phyloP scores from a whole-genome alignment of 2,888 invertebrate species.

The Pardosa pseudoannulata region DNA sequence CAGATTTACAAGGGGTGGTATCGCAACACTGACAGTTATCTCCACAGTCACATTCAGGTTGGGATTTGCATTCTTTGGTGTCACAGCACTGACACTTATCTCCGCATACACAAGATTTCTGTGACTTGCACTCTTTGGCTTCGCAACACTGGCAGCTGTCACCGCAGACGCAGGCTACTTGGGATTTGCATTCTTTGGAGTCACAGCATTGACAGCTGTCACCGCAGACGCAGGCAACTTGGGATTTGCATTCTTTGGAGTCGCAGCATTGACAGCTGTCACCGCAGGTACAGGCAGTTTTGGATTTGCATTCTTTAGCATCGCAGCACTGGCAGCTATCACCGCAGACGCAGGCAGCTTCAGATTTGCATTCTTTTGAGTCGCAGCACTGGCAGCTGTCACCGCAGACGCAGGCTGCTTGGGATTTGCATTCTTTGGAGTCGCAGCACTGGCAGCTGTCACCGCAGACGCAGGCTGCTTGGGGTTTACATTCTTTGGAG shows the following conservation, averaged over 20 bases:
- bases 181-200: neutral
- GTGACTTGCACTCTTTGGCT: neutral
- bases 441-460: slow-evolving; percentile 24
- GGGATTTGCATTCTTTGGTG: neutral
- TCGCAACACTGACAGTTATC: slow-evolving; percentile 5
- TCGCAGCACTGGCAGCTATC: slow-evolving; percentile 13
- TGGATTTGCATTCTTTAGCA: neutral
- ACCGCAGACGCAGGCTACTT: neutral
- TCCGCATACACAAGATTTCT: slow-evolving; percentile 7
- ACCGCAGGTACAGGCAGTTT: slow-evolving; percentile 8
- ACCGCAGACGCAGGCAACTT: slow-evolving; percentile 5
- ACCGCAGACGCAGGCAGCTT: slow-evolving; percentile 12
- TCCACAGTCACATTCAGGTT: neutral
- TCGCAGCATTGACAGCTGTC: slow-evolving; percentile 21
- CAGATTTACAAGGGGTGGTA: neutral
- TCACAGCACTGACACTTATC: slow-evolving; percentile 30
- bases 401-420: slow-evolving; percentile 8
- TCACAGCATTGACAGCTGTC: slow-evolving; percentile 11
- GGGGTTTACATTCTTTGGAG: slow-evolving; percentile 5
- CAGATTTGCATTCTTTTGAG: slow-evolving; percentile 10
- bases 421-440: neutral
- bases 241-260: neutral
- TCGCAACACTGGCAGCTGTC: slow-evolving; percentile 11
- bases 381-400: slow-evolving; percentile 25
- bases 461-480: slow-evolving; percentile 13